These are phyloP conservation scores for Daboia siamensis DNA, from an alignment of 2,113 vertebrate genomes.

Conservation along the genomic window DNA sequence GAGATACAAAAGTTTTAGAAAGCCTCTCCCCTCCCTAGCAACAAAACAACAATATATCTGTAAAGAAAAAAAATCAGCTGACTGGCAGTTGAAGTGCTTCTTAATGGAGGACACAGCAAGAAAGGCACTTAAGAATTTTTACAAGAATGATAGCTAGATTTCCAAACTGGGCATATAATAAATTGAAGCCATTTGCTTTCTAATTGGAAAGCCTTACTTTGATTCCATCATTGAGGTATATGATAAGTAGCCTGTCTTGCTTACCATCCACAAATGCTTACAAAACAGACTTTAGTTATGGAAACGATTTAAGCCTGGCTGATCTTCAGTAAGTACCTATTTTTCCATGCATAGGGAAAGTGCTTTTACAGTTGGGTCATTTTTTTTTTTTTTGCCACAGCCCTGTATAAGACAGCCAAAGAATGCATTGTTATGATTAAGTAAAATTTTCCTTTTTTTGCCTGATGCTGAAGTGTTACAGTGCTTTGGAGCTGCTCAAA, in stretches of 20 bases:
- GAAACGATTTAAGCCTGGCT: neutral
- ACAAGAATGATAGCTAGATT: neutral
- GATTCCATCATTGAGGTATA: neutral
- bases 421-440: conserved; percentile 18
- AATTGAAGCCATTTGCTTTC: neutral
- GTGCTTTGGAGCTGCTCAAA: neutral
- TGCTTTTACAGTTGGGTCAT: neutral
- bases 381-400: conserved; percentile 11
- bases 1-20: neutral
- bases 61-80: neutral
- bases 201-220: neutral
- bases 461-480: conserved; percentile 9
- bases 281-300: conserved; percentile 5
- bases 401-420: neutral
- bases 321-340: neutral
- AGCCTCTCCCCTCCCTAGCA: neutral
- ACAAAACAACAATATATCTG: neutral
- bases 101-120: neutral
- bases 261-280: neutral
- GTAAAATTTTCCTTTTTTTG: neutral
- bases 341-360: conserved; percentile 18
- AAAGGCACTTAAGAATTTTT: conserved; percentile 21
- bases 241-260: neutral
- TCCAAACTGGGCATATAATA: neutral
- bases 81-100: neutral